These are phyloP conservation scores for Leptopilina syphax DNA, from an alignment of 2,888 invertebrate genomes.

Conservation along the genomic window DNA sequence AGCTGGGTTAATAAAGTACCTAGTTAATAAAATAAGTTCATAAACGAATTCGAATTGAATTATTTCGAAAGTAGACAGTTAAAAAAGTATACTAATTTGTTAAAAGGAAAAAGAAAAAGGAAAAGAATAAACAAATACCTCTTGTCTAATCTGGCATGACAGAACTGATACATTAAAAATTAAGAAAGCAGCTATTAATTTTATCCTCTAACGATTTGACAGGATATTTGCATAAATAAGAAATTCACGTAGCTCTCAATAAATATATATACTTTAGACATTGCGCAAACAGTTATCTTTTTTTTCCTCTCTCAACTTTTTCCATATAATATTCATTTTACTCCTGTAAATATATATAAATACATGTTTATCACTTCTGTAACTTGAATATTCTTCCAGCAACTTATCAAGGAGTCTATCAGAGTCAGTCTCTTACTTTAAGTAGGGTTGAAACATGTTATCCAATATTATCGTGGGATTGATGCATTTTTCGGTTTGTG, in stretches of 20 bases:
- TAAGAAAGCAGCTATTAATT: constrained; percentile 32
- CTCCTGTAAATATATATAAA: neutral
- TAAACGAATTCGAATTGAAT: too few relatives aligned
- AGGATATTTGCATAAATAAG: constrained; percentile 18
- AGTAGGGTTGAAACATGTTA: constrained; percentile 28
- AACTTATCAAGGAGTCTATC: constrained; percentile 27
- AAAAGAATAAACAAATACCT: neutral
- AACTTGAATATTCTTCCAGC: constrained; percentile 12
- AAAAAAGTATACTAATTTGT: neutral
- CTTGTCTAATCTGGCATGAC: constrained; percentile 4
- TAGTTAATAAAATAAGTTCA: too few relatives aligned
- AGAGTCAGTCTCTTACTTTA: neutral
- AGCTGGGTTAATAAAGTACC: too few relatives aligned
- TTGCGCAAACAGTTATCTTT: constrained; percentile 47
- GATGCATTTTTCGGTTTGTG: constrained; percentile 21
- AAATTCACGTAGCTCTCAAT: neutral
- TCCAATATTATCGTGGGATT: constrained; percentile 24
- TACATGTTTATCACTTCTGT: constrained; percentile 9
- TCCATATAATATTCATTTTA: neutral
- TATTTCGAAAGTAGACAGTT: constrained; percentile 19
- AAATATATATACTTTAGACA: constrained; percentile 36
- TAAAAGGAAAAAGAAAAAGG: neutral
- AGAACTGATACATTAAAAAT: constrained; percentile 16
- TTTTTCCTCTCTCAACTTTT: neutral
- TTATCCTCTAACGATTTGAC: constrained; percentile 13